Base-by-base conservation (phyloP, 2,888 invertebrate species). In the Lingula anatina region DNA sequence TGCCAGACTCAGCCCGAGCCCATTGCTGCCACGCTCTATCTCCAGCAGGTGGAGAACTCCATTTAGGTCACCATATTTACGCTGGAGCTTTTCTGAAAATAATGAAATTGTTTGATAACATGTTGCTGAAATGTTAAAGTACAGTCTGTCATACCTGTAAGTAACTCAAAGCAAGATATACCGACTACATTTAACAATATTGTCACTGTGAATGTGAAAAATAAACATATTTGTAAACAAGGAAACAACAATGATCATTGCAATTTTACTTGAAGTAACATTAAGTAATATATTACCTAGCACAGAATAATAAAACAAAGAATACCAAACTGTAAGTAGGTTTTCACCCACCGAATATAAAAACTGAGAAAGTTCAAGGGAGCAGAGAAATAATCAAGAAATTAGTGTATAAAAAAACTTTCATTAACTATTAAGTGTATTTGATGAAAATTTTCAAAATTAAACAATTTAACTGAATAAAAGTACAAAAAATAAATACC, bases 1-100 rank as follows among this genome's bases (percentile, higher is more conserved):
- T 0, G 95, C 92, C 59, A 99, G 80, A 48, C 91, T 90, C 55
- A 99, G 83, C 2, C 99, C 97, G 47, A 97, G 82, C 84, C 67
- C 67, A 51, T 61, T 65, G 25, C 84, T 82, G 27, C 86, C 85
- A 47, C 89, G 83, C 69, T 86, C 86, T 64, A 95, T 77, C 59
- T 86, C 86, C 42, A 93, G 86, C 71, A 89, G 82, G 44, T 87
- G 79, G 18, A 77, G 65, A 46, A 77, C 76, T 7, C 81, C 81
- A 31, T 75, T 89, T 71, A 93, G 81, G 53, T 85, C 83, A 5
- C 86, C 86, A 81, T 97, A 97, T 77, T 91, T 90, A 81, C 90
- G 90, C 72, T 89, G 86, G 64, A 96, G 86, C 82, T 94, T 94
- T 72, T 89, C 95, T 93, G 83, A 18, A 68, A 63, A 24, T 39